Conservation (phyloP, 2,113 vertebrate species). For the Oryctolagus cuniculus region DNA sequence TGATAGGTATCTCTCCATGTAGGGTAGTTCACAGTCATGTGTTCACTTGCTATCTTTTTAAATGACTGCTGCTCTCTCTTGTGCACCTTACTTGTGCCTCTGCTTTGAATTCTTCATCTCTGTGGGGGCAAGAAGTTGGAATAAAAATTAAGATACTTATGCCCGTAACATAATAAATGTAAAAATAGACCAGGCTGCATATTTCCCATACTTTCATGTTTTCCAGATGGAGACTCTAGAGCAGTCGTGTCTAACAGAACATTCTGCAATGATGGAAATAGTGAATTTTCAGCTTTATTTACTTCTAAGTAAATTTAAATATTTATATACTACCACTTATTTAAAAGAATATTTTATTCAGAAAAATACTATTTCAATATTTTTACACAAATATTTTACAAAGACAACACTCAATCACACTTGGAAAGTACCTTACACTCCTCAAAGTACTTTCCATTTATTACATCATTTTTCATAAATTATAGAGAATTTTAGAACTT, state of each 20-base stretch:
- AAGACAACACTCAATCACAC: neutral
- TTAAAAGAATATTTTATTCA: neutral
- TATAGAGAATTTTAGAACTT: neutral
- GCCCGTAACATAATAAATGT: neutral
- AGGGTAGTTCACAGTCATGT: too few species aligned
- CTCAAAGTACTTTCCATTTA: neutral
- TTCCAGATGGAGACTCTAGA: neutral
- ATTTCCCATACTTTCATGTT: neutral
- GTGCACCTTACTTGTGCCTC: too few species aligned
- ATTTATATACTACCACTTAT: neutral
- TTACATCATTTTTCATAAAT: neutral
- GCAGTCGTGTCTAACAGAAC: neutral
- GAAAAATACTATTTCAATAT: slow-evolving; percentile 16
- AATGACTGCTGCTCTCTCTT: too few species aligned
- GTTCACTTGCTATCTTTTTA: too few species aligned
- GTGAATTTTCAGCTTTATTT: neutral
- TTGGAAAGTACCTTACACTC: neutral
- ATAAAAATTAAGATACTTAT: too few species aligned
- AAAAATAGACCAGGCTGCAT: neutral
- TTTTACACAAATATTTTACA: neutral
- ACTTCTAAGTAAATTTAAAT: neutral
- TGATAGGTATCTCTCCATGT: too few species aligned
- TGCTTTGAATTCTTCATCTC: too few species aligned
- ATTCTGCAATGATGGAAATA: neutral
- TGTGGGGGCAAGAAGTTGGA: too few species aligned